Evolutionary conservation across 2,113 vertebrate genomes (phyloP).

Genomic region (Psettodes erumei): DNA sequence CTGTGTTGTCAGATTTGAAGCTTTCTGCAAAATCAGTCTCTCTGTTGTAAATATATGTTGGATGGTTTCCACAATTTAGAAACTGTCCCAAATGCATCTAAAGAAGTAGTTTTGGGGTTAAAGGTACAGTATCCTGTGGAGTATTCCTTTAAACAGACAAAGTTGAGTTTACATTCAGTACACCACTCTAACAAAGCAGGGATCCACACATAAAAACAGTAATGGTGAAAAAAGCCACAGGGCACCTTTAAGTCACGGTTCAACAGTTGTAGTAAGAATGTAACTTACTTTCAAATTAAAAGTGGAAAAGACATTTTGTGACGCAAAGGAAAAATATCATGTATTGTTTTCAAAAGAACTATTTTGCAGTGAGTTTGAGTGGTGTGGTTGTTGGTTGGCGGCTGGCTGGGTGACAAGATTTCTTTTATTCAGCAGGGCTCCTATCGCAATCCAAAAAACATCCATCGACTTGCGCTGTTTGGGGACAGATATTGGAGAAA

Average conservation of each 20-base stretch:
- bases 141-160: too few relatives aligned
- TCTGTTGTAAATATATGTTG: not conserved
- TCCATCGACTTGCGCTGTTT: not conserved
- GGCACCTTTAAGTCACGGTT: not conserved
- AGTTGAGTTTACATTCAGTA: too few relatives aligned
- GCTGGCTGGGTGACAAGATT: not conserved
- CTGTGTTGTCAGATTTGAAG: not conserved
- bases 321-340: too few relatives aligned
- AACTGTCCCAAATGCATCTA: too few relatives aligned
- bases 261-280: not conserved
- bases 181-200: not conserved
- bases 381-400: not conserved
- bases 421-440: not conserved
- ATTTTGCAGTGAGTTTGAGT: not conserved
- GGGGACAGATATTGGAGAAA: not conserved
- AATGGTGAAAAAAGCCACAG: not conserved
- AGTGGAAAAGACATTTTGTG: not conserved
- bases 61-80: not conserved
- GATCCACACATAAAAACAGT: not conserved
- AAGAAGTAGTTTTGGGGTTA: too few relatives aligned
- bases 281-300: not conserved
- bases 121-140: too few relatives aligned
- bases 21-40: not conserved
- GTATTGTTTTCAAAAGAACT: not conserved
- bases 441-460: not conserved